Percentiles rank a stretch among this genome's conserved stretches.
Conservation (phyloP, 2,113 vertebrate genomes). For the Microtus richardsoni region DNA sequence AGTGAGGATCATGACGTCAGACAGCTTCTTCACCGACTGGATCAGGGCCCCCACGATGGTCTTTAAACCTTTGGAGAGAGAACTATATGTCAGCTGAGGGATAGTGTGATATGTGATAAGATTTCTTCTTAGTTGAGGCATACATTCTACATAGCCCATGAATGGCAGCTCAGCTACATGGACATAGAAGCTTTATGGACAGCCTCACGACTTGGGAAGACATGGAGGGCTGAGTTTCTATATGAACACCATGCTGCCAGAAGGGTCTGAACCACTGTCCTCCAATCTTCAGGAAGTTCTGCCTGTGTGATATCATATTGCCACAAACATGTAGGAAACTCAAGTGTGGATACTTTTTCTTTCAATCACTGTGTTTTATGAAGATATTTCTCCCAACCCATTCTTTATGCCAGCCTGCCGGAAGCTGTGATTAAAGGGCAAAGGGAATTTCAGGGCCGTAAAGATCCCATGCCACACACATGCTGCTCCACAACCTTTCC, state of each 20-base stretch:
- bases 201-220: constrained; percentile 82
- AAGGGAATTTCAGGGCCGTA: constrained; percentile 66
- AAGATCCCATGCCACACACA: constrained; percentile 72
- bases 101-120: background rate
- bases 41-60: constrained; percentile 98
- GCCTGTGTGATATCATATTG: constrained; percentile 54
- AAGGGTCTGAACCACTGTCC: constrained; percentile 24
- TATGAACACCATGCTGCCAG: constrained; percentile 67
- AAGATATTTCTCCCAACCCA: constrained; percentile 44
- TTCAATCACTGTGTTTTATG: constrained; percentile 63
- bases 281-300: constrained; percentile 73
- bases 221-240: constrained; percentile 73
- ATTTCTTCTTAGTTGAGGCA: constrained; percentile 59
- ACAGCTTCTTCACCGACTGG: constrained; percentile 98
- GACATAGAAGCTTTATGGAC: constrained; percentile 79
- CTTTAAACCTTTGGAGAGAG: constrained; percentile 92
- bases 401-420: constrained; percentile 54
- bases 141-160: background rate
- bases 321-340: constrained; percentile 16
- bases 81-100: constrained; percentile 53
- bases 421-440: constrained; percentile 56
- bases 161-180: constrained; percentile 74
- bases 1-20: constrained; percentile 98
- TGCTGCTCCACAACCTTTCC: constrained; percentile 66
- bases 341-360: constrained; percentile 57